Base-by-base conservation (phyloP, 2,888 invertebrate genomes). In the Pterostichus madidus region DNA sequence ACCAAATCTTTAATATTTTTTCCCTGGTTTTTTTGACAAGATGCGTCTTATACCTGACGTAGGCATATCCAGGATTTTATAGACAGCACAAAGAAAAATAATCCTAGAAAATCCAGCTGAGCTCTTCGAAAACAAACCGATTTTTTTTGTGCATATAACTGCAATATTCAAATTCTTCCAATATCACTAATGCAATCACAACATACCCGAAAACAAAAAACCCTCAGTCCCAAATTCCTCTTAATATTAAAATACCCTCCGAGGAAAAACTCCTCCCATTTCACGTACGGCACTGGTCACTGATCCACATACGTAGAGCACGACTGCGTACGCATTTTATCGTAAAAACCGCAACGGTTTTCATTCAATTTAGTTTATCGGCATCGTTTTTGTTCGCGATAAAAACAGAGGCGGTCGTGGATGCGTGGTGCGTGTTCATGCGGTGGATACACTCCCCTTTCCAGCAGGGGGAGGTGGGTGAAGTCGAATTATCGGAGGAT, bases 291-390 rank as follows among this genome's bases (percentile, higher is more conserved):
- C 64, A 64, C 64, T 64, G 64, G 64, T 6, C 39, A 64, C 5
- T 59, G 68, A 71, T 31, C 68, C 17, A 35, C 68, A 71, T 71
- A 71, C 44, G 44, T 71, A 17, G 68, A 15, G 64, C 32, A 35
- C 64, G 64, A 17, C 39, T 71, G 56, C 73, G 56, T 31, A 56
- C 71, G 71, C 73, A 39, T 68, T 53, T 46, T 52, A 35, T 73
- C 80, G 80, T 73, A 56, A 73, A 73, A 80, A 80, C 71, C 80
- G 46, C 80, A 71, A 80, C 59, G 80, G 80, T 80, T 80, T 80
- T 80, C 80, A 80, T 80, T 80, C 80, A 80, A 80, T 80, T 80
- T 80, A 73, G 73, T 80, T 80, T 80, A 80, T 80, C 80, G 71
- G 56, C 46, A 15, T 77, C 56, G 77, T 77, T 77, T 77, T 77